Evolutionary conservation across 1,140 invertebrate species (phyloP), one percentile per base, ranked within the genome.

Genomic region (Brachionus asplanchnoidis): DNA sequence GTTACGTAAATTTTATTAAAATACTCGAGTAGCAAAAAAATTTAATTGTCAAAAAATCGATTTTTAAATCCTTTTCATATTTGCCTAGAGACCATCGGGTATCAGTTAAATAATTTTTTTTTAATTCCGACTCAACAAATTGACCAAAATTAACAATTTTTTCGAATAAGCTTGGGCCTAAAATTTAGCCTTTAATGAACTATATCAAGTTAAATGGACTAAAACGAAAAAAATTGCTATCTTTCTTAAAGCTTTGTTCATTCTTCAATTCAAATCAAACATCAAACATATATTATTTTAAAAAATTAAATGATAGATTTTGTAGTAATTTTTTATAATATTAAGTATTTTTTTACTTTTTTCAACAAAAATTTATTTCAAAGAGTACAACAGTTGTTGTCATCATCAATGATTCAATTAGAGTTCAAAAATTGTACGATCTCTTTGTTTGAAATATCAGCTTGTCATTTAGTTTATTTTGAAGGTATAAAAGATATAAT

Each of bases 1-100:
- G 28, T 68, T 68, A 68, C 66, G 66, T 68, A 68, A 68, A 68
- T 32, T 68, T 60, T 60, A 20, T 60, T 60, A 60, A 60, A 60
- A 60, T 60, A 60, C 53, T 60, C 53, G n/a, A 20, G 53, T 60
- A 60, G 53, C 32, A 36, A 36, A 17, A 20, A 60, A 20, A 60
- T 60, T 20, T 60, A 20, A 60, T 20, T 60, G n/a, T 9, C 14
- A 17, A 60, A 60, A 60, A 60, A 60, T 60, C 53, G 53, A 60
- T 60, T 60, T 60, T 23, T n/a, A 56, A 60, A 60, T 20, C 20
- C n/a, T n/a, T 60, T 56, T 56, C 7, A 17, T 56, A 56, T 60
- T 60, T 46, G 44, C 44, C 14, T 46, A 14, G 44, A 46, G 44
- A 46, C 44, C 44, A 46, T 46, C 44, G 44, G 44, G 17, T 60